Evolutionary conservation across 2,797 vertebrate genomes (phyloP).

Genomic region (Thunnus albacares): DNA sequence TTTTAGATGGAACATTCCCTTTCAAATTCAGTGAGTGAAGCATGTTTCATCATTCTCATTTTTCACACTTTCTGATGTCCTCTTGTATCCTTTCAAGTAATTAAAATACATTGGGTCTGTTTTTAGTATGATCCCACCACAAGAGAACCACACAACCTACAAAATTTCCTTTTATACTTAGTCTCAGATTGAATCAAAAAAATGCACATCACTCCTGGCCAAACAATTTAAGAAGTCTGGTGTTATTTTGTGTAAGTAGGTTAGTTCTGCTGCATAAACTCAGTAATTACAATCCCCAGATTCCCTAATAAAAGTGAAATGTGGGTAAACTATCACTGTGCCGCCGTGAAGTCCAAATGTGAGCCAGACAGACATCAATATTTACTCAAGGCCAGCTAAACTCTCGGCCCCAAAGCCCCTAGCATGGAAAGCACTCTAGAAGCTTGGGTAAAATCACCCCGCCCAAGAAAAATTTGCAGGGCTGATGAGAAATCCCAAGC

Average conservation of each 20-base stretch:
- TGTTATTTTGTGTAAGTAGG: conserved; percentile 39
- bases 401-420: conserved; percentile 23
- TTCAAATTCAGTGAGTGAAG: background rate
- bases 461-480: conserved; percentile 26
- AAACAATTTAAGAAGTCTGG: conserved; percentile 43
- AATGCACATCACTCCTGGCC: conserved; percentile 27
- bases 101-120: conserved; percentile 23
- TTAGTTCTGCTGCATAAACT: conserved; percentile 49
- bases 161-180: conserved; percentile 50
- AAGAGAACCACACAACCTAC: conserved; percentile 39
- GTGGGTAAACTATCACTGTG: conserved; percentile 54
- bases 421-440: conserved; percentile 23
- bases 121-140: conserved; percentile 27
- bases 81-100: conserved; percentile 38
- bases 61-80: background rate
- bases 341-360: conserved; percentile 47
- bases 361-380: conserved; percentile 69
- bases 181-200: conserved; percentile 18
- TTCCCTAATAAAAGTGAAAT: conserved; percentile 60
- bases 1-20: background rate
- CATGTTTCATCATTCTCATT: conserved; percentile 18
- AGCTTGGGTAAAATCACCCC: conserved; percentile 35
- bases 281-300: conserved; percentile 55
- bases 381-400: conserved; percentile 66
- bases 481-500: conserved; percentile 6